Evolutionary conservation across 2,888 invertebrate genomes (phyloP), one percentile per base, ranked within the genome.

Genomic region (Celastrina argiolus): DNA sequence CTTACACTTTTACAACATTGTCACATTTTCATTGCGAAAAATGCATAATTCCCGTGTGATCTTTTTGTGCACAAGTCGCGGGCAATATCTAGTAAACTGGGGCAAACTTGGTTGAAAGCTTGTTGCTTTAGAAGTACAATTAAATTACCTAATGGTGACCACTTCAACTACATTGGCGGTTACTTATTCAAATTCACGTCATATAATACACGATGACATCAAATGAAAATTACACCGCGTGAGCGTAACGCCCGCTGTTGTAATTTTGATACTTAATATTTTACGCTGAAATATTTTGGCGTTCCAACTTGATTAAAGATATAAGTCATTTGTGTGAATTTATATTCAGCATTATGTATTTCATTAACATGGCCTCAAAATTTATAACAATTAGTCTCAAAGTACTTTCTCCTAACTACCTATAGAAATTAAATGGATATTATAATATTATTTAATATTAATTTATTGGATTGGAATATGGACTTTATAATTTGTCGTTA

Each of bases 301-400:
- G 36, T 39, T 10, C 22, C 36, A 39, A 22, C 61, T 39, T 61
- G 61, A 61, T 61, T 61, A 39, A 61, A 61, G 61, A 61, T 36
- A 61, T 61, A 61, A 61, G 61, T 61, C n/a, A 58, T 58, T 39
- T 39, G 36, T 39, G 61, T 61, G 22, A 61, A 36, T 39, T 61
- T 61, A 34, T 61, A 61, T 39, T 61, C 22, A 61, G 7, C 34
- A 39, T 39, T 39, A 36, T 26, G 61, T 61, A 39, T 39, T 61
- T 61, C 61, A 61, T 61, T 22, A 61, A 34, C 26, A 39, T 22
- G 51, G 22, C 26, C 51, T 51, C 22, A 26, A 22, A 26, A 22
- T 26, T 51, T 51, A 51, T 22, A 51, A 51, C 51, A 26, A 51
- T 51, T 22, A 26, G 26, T 51, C 14, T 51, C 14, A 51, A 51